These are phyloP conservation scores for Calidris pugnax DNA, from an alignment of 2,113 vertebrate species.

Conservation along the genomic window DNA sequence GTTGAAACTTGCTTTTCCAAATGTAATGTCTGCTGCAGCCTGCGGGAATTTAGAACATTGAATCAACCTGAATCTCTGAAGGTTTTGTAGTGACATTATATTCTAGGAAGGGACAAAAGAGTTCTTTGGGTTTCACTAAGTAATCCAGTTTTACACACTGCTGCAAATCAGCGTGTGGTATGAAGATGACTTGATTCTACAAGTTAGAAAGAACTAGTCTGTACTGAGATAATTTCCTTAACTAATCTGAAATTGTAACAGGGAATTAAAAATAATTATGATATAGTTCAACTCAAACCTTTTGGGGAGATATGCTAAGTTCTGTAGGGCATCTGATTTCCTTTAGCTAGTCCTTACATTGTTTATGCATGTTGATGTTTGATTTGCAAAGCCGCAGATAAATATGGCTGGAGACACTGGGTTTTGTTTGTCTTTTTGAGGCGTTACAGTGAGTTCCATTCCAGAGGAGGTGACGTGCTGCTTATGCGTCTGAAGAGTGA, in stretches of 20 bases:
- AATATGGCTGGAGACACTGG: neutral
- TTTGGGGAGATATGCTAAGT: neutral
- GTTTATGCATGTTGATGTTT: neutral
- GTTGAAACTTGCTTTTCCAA: neutral
- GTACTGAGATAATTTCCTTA: neutral
- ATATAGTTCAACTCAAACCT: neutral
- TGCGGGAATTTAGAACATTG: neutral
- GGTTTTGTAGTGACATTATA: neutral
- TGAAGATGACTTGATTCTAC: neutral
- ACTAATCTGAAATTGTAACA: neutral
- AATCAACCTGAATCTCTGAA: neutral
- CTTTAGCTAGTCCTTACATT: neutral
- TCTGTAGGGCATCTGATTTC: neutral
- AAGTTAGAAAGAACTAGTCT: neutral
- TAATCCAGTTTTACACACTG: neutral
- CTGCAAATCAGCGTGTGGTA: neutral
- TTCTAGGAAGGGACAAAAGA: neutral
- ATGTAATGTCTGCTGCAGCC: neutral
- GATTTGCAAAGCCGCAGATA: neutral
- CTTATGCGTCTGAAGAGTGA: neutral
- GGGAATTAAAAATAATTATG: neutral
- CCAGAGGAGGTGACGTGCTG: neutral
- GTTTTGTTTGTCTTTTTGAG: neutral
- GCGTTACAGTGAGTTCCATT: neutral
- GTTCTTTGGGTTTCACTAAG: neutral